These are phyloP conservation scores for Lepidothrix coronata DNA, from an alignment of 2,113 vertebrate genomes.

Conservation along the genomic window DNA sequence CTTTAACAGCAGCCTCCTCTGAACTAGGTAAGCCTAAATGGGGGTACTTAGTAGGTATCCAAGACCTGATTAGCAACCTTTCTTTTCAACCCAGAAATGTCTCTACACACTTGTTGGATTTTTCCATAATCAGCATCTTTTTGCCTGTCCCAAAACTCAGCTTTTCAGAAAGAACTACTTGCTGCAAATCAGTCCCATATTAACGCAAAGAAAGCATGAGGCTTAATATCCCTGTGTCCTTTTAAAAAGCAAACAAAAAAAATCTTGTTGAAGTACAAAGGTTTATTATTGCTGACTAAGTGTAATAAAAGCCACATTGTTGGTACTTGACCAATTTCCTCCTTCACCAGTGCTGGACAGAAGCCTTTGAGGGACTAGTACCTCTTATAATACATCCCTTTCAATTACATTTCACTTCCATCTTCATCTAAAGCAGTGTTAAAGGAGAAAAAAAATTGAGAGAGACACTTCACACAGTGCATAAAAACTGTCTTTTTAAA, in stretches of 20 bases:
- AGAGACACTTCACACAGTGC: not conserved
- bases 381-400: not conserved
- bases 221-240: conserved; percentile 2
- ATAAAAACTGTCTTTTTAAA: not conserved
- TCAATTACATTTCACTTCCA: not conserved
- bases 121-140: not conserved
- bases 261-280: conserved; percentile 23
- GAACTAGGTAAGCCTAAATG: not conserved
- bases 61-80: not conserved
- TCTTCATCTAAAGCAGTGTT: not conserved
- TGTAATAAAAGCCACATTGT: conserved; percentile 48
- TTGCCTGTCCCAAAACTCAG: not conserved
- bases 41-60: not conserved
- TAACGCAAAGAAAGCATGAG: not conserved
- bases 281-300: conserved; percentile 16
- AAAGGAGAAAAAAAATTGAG: not conserved
- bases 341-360: conserved; percentile 2
- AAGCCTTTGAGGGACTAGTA: not conserved
- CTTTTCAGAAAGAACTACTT: not conserved
- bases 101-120: not conserved
- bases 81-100: not conserved
- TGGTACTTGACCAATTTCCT: conserved; percentile 10
- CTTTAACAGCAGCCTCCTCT: not conserved
- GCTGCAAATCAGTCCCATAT: not conserved
- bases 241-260: conserved; percentile 22